Base-by-base conservation (phyloP, 2,113 vertebrate genomes). In the Hippocampus comes region DNA sequence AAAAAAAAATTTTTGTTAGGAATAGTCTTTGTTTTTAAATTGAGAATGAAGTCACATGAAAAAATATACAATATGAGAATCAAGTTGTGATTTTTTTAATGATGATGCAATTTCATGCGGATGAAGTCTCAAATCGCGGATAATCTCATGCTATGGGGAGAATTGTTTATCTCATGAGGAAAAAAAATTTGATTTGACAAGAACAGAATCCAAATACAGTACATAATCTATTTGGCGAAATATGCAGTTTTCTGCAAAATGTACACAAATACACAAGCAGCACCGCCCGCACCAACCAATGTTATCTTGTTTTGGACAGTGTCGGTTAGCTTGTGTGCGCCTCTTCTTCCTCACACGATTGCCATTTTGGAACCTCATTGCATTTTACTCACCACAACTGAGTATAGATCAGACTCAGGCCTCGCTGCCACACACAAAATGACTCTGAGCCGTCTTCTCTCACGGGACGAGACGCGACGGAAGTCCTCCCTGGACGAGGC, bases 301-400 rank as follows among this genome's bases (percentile, higher is more conserved):
- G 14, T 18, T 61, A 61, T 34, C 59, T 61, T 34, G 25, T 30
- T 34, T 34, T 60, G 59, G 27, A 60, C 14, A 15, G 23, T 59
- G 25, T 65, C 46, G 9, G 10, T 41, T n/a, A 23, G 64, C 64
- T 48, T 48, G 43, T 27, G 64, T 66, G 64, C 43, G 43, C 64
- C 21, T 46, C 23, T 17, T 66, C 43, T 27, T 10, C 64, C 8
- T 49, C 64, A 66, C n/a, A 25, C n/a, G 15, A 27, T 38, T 15
- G 43, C 42, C 64, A 48, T 48, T 66, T 48, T 48, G 64, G 42
- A 66, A 49, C 46, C 63, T 46, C 42, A 25, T 27, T 66, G 64
- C 64, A 25, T 66, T 66, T 48, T 43, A 11, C 43, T 66, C 63
- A 48, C 64, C 64, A 48, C 64, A 48, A 27, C 64, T 27, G 64